Percentiles rank a stretch among this genome's conserved stretches.
Evolutionary conservation across 2,113 vertebrate genomes (phyloP).

Genomic region (Centrocercus urophasianus): DNA sequence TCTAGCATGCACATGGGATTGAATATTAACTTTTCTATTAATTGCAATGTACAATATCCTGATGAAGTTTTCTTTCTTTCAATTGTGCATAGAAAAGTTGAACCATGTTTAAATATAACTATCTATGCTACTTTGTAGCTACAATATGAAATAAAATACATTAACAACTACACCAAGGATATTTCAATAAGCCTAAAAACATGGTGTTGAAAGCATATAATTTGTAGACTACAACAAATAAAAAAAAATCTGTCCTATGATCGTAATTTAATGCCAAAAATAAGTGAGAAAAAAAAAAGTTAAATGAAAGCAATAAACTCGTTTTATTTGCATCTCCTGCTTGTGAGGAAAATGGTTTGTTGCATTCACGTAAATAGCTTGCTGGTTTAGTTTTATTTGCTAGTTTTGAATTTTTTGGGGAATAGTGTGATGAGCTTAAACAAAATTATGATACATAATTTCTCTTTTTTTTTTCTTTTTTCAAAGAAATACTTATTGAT

Average conservation of each 20-base stretch:
- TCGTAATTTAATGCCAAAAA: neutral
- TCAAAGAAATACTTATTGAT: neutral
- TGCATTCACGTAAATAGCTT: neutral
- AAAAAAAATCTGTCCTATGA: neutral
- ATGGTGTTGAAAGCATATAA: neutral
- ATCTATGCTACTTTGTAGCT: neutral
- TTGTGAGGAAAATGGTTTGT: neutral
- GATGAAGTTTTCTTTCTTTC: neutral
- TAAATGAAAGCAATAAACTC: neutral
- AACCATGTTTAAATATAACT: neutral
- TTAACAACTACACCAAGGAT: neutral
- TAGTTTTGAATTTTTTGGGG: neutral
- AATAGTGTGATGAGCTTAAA: neutral
- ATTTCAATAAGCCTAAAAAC: neutral
- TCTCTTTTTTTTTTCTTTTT: neutral
- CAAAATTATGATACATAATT: rapidly evolving
- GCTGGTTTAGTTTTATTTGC: neutral
- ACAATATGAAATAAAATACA: neutral
- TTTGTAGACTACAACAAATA: neutral
- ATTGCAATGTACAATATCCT: neutral
- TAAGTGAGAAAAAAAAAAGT: neutral
- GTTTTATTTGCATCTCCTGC: neutral
- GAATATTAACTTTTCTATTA: neutral
- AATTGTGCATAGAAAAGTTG: neutral
- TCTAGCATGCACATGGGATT: neutral